Evolutionary conservation across 2,113 vertebrate species (phyloP).

Genomic region (Mastomys coucha): DNA sequence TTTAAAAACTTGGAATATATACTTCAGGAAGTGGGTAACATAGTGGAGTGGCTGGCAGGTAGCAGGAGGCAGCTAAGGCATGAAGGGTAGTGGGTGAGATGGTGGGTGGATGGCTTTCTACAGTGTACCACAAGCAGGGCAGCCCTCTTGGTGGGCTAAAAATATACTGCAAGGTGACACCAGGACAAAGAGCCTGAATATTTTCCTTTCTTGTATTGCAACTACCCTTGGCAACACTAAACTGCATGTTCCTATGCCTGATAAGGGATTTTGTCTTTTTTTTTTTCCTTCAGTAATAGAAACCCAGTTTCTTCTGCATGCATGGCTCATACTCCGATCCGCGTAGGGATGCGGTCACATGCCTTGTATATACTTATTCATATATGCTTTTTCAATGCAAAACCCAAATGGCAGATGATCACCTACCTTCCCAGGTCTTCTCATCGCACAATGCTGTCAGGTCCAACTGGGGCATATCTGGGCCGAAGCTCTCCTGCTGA

Average conservation of each 20-base stretch:
- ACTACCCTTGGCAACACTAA: background rate
- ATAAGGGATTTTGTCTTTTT: background rate
- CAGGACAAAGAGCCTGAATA: background rate
- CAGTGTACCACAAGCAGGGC: background rate
- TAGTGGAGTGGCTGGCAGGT: background rate
- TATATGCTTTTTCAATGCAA: background rate
- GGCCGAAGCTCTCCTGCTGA: slow-evolving; percentile 87
- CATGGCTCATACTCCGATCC: background rate
- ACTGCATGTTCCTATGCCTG: slow-evolving; percentile 42
- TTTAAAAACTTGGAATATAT: slow-evolving; percentile 28
- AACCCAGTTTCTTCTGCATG: background rate
- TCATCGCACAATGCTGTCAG: slow-evolving; percentile 92
- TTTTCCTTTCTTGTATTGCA: slow-evolving; percentile 30
- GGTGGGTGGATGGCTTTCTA: background rate
- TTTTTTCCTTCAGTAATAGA: background rate
- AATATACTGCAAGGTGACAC: slow-evolving; percentile 40
- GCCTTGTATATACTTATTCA: background rate
- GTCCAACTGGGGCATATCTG: slow-evolving; percentile 93
- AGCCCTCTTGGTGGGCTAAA: background rate
- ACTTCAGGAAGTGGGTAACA: background rate
- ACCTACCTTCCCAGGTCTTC: slow-evolving; percentile 95
- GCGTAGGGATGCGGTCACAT: background rate
- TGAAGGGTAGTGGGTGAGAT: background rate
- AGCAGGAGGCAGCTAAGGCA: background rate
- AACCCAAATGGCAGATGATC: background rate